Percentiles rank a stretch among this genome's conserved stretches.
These are phyloP conservation scores for Sabellastarte sp. DNA, from an alignment of 2,888 invertebrate genomes.

Conservation along the genomic window DNA sequence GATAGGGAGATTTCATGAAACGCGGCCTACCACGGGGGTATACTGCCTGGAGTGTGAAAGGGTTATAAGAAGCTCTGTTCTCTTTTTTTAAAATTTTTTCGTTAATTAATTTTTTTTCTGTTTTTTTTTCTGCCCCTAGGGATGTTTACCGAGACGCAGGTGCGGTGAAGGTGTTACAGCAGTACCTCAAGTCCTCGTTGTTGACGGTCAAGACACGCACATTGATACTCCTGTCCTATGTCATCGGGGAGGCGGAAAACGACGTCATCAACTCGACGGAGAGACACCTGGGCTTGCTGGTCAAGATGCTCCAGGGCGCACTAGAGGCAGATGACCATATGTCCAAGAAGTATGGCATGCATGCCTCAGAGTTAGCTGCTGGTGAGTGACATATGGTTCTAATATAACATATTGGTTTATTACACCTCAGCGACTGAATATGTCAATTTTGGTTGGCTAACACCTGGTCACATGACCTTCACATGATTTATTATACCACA, in stretches of 20 bases:
- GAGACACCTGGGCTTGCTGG: constrained; percentile 39
- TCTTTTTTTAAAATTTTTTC: no score
- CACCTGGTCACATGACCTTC: no score
- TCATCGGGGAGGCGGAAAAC: constrained; percentile 48
- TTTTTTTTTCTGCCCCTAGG: no score
- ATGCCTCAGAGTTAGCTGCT: constrained; percentile 37
- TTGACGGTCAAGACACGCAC: constrained; percentile 44
- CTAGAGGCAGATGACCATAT: constrained; percentile 36
- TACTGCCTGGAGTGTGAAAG: no score
- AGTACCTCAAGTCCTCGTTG: constrained; percentile 22
- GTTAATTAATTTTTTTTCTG: no score
- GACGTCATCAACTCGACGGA: constrained; percentile 41
- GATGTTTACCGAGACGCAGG: constrained; percentile 32
- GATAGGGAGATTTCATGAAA: no score
- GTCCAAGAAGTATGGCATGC: constrained; percentile 46
- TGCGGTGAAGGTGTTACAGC: constrained; percentile 33
- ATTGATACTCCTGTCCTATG: constrained; percentile 46
- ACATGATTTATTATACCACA: no score
- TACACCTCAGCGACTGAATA: background rate
- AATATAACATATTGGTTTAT: background rate
- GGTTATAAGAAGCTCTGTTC: no score
- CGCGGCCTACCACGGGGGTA: no score
- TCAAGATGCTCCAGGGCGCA: constrained; percentile 39
- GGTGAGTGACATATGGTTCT: no score
- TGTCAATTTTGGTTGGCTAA: no score